Base-by-base conservation (phyloP, 2,113 vertebrate genomes). In the Bos javanicus region DNA sequence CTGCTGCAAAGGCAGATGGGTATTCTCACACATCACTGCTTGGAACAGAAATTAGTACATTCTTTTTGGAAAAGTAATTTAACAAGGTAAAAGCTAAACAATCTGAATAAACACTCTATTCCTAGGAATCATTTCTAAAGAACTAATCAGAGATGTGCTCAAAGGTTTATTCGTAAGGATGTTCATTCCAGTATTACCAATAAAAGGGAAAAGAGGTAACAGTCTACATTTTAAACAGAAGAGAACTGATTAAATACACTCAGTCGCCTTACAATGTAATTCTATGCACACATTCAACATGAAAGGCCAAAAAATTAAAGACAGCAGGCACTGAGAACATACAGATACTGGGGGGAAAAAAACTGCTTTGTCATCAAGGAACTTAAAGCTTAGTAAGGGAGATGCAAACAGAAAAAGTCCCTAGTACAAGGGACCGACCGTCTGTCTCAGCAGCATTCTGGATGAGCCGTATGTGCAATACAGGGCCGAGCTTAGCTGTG, bases 51-150 rank as follows among this genome's bases (percentile, higher is more conserved):
- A 80, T 1, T 26, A 39, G n/a, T 30, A 88, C 19, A n/a, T 54
- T 76, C 57, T 83, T 96, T 59, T 43, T 64, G 43, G 13, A 78
- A 86, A 97, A 97, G 33, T 56, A 82, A 59, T 59, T 46, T 74
- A 76, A 86, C 46, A 96, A 74, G 57, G 59, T 13, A 93, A 91
- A 93, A 80, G 15, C 50, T 95, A 62, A 82, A 93, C 52, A 83
- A 4, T 64, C 5, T 88, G 21, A 95, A 92, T 6, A 91, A 46
- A 33, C 43, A 56, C 67, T 82, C 71, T 78, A 59, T 36, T 52
- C 56, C 25, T 39, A 39, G 33, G 30, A 83, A 86, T 59, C 28
- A 67, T 54, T 86, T 50, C 60, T 56, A 90, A 92, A 50, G 33
- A 94, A 90, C 84, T 33, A 59, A 81, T 85, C 14, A 62, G 26